These are phyloP conservation scores for Morus bassanus DNA, from an alignment of 2,797 vertebrate species.

Conservation along the genomic window DNA sequence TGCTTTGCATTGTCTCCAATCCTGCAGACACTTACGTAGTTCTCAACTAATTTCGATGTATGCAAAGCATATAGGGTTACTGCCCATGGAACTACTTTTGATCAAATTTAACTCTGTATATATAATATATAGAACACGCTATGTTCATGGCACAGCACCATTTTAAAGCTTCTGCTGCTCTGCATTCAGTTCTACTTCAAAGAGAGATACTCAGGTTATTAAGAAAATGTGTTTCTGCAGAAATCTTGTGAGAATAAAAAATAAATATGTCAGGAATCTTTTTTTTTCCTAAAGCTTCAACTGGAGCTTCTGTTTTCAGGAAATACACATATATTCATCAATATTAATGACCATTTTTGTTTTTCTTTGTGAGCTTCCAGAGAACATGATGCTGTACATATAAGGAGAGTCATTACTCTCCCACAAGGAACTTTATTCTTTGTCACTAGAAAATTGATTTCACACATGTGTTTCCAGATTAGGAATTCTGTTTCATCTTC, in stretches of 20 bases:
- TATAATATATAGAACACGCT: neutral
- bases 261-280: neutral
- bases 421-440: neutral
- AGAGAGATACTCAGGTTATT: neutral
- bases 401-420: neutral
- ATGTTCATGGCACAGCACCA: neutral
- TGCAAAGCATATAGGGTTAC: neutral
- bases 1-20: neutral
- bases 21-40: neutral
- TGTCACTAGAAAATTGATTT: neutral
- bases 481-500: neutral
- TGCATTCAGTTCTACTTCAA: neutral
- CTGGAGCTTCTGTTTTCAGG: neutral
- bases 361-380: neutral
- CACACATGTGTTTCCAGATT: neutral
- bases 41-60: neutral
- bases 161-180: neutral
- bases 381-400: neutral
- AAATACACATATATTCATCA: neutral
- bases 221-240: neutral
- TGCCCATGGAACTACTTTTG: neutral
- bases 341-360: neutral
- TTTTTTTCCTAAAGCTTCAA: neutral
- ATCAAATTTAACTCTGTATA: neutral
- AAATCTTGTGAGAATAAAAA: neutral